A percentile compares a stretch with the other conserved stretches of the same genome.
phyloP scores from a whole-genome alignment of 2,797 vertebrate genomes.

The Peromyscus melanophrys region DNA sequence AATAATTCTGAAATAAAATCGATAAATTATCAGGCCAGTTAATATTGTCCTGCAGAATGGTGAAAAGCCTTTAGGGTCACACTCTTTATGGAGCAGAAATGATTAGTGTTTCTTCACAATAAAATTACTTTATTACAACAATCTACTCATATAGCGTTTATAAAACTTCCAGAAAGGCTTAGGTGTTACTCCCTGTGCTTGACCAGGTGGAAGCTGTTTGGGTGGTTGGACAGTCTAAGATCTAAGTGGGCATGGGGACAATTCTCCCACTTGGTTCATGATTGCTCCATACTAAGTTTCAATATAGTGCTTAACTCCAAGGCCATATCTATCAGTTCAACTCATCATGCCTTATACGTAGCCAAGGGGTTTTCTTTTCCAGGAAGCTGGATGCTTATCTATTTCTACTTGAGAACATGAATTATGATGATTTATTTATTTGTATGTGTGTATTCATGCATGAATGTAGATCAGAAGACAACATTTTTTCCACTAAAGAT shows the following conservation, averaged over 20 bases:
- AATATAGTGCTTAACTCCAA: not conserved
- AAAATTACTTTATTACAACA: not conserved
- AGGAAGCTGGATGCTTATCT: not conserved
- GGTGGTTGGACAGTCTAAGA: not conserved
- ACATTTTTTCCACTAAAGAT: not conserved
- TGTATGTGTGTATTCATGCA: not conserved
- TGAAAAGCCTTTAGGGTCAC: not conserved
- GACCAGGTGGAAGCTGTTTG: not conserved
- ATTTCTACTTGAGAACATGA: not conserved
- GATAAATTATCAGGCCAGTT: not conserved
- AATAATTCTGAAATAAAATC: slow-evolving; percentile 21
- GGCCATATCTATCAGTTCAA: not conserved
- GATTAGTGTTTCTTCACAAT: slow-evolving; percentile 5
- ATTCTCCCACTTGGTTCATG: not conserved
- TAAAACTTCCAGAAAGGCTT: not conserved
- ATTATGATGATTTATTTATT: not conserved
- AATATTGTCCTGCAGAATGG: not conserved
- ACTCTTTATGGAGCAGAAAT: not conserved
- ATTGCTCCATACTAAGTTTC: not conserved
- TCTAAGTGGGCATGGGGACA: not conserved
- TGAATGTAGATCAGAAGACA: not conserved
- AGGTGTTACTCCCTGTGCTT: not conserved
- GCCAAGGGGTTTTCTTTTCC: not conserved
- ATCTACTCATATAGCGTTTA: not conserved
- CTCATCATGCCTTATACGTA: not conserved